phyloP scores from a whole-genome alignment of 37 sponge, comb jelly and placozoan genomes.

The Ianthella basta region DNA sequence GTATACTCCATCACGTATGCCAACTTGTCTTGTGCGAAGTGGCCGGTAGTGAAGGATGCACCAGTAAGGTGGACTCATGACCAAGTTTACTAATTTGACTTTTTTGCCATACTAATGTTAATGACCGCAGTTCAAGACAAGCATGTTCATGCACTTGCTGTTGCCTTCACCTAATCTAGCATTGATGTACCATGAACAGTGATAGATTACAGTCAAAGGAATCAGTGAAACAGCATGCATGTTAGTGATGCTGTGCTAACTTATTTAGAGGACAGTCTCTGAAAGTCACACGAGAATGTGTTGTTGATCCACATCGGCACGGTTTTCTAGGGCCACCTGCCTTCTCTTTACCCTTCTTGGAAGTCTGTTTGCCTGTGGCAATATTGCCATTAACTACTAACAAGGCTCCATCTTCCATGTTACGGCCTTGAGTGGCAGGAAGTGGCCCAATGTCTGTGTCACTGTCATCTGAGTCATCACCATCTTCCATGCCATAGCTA shows the following conservation, averaged over 20 bases:
- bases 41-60: not conserved
- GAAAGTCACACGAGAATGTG: not conserved
- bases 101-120: no score
- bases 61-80: not conserved
- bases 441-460: not conserved
- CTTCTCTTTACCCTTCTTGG: not conserved
- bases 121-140: no score
- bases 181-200: no score
- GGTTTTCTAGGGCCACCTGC: not conserved
- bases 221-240: no score
- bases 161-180: no score
- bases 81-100: not conserved
- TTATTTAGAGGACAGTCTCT: slow-evolving; percentile 9
- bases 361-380: not conserved
- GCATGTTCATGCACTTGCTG: no score
- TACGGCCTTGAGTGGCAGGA: not conserved
- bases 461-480: not conserved
- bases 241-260: no score
- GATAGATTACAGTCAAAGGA: no score
- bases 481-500: not conserved
- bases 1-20: no score
- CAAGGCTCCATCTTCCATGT: not conserved
- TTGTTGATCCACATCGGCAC: not conserved
- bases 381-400: not conserved
- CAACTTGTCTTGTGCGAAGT: not conserved